Percentiles rank a stretch among this genome's conserved stretches.
phyloP scores from a whole-genome alignment of 2,888 invertebrate genomes.

The Zootermopsis nevadensis region DNA sequence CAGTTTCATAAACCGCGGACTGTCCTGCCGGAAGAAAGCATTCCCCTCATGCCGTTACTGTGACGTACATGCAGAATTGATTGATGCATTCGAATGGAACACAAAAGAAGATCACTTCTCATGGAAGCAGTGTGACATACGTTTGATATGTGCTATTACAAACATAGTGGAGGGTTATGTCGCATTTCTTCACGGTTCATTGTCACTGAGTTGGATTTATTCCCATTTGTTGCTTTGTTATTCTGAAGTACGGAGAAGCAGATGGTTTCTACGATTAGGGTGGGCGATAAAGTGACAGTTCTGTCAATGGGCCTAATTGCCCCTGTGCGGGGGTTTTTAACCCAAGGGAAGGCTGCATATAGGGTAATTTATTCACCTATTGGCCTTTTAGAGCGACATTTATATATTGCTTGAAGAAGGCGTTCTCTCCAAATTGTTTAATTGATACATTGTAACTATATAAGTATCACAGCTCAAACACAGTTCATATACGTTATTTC shows the following conservation, averaged over 20 bases:
- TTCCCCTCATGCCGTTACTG: too few relatives aligned
- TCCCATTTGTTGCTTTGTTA: conserved; percentile 9
- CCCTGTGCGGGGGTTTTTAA: background rate
- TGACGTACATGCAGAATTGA: background rate
- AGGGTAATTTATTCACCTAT: background rate
- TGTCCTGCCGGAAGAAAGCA: background rate
- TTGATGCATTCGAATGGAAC: background rate
- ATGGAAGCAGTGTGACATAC: conserved; percentile 3
- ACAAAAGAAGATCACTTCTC: background rate
- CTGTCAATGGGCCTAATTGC: conserved; percentile 34
- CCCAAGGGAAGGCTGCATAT: too few relatives aligned
- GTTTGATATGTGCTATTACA: background rate
- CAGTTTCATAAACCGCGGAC: background rate
- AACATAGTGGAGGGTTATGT: background rate
- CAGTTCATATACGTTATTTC: too few relatives aligned
- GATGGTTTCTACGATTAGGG: conserved; percentile 13
- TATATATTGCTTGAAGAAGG: background rate
- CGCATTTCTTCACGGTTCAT: background rate
- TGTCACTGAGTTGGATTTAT: background rate
- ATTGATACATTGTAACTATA: too few relatives aligned
- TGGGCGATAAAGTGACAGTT: background rate
- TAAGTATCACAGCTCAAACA: too few relatives aligned
- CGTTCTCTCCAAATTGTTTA: too few relatives aligned
- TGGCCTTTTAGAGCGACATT: conserved; percentile 8
- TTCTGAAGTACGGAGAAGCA: background rate